phyloP scores from a whole-genome alignment of 2,797 vertebrate genomes.

The Intellagama lesueurii region DNA sequence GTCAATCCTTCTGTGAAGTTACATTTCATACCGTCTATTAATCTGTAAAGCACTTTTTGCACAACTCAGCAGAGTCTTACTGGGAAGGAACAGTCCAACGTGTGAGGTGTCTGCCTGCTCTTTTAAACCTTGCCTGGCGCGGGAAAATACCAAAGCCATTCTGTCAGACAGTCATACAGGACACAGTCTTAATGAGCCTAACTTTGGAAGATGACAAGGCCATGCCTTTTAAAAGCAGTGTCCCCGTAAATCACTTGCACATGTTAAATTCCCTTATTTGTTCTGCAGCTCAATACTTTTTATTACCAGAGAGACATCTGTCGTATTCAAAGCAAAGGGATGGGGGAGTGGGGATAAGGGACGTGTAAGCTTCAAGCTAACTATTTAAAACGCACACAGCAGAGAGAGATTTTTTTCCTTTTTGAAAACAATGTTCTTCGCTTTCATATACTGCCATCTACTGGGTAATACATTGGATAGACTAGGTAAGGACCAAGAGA shows the following conservation, averaged over 20 bases:
- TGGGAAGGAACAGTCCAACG: not conserved
- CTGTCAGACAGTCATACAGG: not conserved
- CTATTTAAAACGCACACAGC: slow-evolving; percentile 30
- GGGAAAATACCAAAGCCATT: not conserved
- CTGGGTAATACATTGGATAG: slow-evolving; percentile 29
- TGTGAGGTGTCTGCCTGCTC: not conserved
- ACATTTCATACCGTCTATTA: not conserved
- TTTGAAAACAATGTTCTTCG: slow-evolving; percentile 47
- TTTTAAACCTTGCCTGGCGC: not conserved
- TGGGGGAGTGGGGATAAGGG: not conserved
- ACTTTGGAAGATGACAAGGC: not conserved
- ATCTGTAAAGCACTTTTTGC: not conserved
- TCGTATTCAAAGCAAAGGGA: slow-evolving; percentile 44
- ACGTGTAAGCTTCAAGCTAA: slow-evolving; percentile 40
- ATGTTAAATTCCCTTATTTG: slow-evolving; percentile 13
- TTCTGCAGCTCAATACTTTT: slow-evolving; percentile 43
- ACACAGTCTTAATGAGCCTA: not conserved
- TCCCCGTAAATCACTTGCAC: slow-evolving; percentile 29
- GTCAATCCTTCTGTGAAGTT: not conserved
- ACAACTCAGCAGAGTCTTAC: not conserved
- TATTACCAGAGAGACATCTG: slow-evolving; percentile 64
- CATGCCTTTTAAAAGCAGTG: not conserved
- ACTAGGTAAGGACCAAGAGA: not conserved
- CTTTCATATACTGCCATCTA: slow-evolving; percentile 79
- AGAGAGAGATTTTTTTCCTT: slow-evolving; percentile 22